Evolutionary conservation across 2,113 vertebrate species (phyloP).

Genomic region (Daphoenositta chrysoptera): DNA sequence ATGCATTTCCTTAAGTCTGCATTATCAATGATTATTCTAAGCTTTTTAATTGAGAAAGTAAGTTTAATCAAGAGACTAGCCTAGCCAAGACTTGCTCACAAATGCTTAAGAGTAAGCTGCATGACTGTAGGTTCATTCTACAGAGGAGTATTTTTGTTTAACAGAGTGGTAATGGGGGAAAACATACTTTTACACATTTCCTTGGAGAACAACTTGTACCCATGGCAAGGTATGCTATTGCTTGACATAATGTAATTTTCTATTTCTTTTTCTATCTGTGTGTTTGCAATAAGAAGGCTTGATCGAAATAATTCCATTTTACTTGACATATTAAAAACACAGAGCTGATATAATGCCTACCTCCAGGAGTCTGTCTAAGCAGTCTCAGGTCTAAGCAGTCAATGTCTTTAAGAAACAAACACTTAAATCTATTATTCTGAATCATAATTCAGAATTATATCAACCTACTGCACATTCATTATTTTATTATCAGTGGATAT

Average conservation of each 20-base stretch:
- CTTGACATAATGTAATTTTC: background rate
- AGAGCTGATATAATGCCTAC: background rate
- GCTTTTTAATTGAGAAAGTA: background rate
- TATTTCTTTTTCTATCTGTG: background rate
- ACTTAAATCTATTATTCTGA: background rate
- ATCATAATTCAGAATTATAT: background rate
- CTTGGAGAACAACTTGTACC: background rate
- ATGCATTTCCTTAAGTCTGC: background rate
- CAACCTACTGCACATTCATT: background rate
- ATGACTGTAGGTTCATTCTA: background rate
- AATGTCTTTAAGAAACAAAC: background rate
- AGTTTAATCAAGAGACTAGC: background rate
- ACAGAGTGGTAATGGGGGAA: accelerated
- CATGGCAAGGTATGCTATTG: background rate
- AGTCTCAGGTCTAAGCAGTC: background rate
- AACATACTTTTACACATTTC: background rate
- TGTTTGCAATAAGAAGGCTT: background rate
- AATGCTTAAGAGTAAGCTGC: background rate
- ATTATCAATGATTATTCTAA: background rate
- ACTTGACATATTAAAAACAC: background rate
- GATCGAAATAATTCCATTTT: background rate
- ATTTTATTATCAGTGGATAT: background rate
- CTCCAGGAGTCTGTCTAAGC: background rate
- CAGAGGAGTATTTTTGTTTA: background rate
- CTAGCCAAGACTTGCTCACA: background rate